A percentile compares a stretch with the other conserved stretches of the same genome.
Evolutionary conservation across 2,113 vertebrate species (phyloP).

Genomic region (Pseudopodoces humilis): DNA sequence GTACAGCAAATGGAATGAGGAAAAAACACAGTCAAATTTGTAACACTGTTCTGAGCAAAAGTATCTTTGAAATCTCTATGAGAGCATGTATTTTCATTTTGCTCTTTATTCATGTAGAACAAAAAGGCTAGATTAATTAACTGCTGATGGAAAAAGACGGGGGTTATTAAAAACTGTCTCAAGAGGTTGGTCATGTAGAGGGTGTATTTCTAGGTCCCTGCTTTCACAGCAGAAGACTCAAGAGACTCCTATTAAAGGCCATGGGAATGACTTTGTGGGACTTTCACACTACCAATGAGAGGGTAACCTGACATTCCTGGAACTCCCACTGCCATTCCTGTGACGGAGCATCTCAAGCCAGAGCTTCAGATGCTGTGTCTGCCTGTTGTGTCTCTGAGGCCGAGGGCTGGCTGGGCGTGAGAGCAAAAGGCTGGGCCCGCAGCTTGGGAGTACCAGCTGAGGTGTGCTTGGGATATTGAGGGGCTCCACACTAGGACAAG

Average conservation of each 20-base stretch:
- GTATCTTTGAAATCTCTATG: slow-evolving; percentile 29
- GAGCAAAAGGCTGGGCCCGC: background rate
- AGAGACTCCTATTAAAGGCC: slow-evolving; percentile 63
- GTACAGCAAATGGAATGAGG: slow-evolving; percentile 29
- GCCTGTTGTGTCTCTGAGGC: background rate
- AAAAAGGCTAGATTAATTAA: slow-evolving; percentile 51
- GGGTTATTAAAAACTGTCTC: slow-evolving; percentile 46
- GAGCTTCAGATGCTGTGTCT: background rate
- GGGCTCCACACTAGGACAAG: background rate
- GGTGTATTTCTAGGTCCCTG: background rate
- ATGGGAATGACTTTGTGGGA: slow-evolving; percentile 54
- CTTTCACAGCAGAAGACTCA: background rate
- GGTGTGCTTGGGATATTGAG: background rate
- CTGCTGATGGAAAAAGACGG: slow-evolving; percentile 35
- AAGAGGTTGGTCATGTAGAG: slow-evolving; percentile 35
- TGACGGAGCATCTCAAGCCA: slow-evolving; percentile 35
- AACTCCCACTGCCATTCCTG: slow-evolving; percentile 38
- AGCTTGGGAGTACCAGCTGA: background rate
- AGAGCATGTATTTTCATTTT: slow-evolving; percentile 34
- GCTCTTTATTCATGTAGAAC: slow-evolving; percentile 38
- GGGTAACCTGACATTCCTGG: background rate
- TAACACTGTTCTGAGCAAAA: slow-evolving; percentile 25
- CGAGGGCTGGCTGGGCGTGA: accelerated
- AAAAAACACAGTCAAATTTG: slow-evolving; percentile 10
- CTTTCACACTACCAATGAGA: background rate